phyloP scores from a whole-genome alignment of 1,140 invertebrate species.

The Antheraea pernyi region DNA sequence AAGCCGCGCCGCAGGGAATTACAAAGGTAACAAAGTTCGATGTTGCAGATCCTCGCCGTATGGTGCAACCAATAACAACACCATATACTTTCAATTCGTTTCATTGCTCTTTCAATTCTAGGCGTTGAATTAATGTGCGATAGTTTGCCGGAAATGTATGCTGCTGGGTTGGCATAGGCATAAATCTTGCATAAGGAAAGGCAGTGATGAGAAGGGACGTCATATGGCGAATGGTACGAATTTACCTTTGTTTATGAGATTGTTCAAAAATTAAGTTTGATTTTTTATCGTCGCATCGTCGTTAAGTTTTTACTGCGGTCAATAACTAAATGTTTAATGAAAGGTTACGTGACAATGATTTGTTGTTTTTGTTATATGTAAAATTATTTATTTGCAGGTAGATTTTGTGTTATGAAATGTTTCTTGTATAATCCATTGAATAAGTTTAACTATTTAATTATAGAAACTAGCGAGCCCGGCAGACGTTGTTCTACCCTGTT shows the following conservation, averaged over 20 bases:
- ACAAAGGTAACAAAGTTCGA: slow-evolving; percentile 48
- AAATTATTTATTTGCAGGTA: slow-evolving; percentile 1
- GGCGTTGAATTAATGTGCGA: neutral
- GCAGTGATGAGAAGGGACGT: slow-evolving; percentile 48
- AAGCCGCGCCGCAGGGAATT: slow-evolving; percentile 39
- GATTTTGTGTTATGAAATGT: neutral
- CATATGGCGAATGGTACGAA: slow-evolving; percentile 68
- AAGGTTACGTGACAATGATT: slow-evolving; percentile 27
- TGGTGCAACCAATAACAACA: slow-evolving; percentile 43
- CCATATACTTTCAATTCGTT: slow-evolving; percentile 31
- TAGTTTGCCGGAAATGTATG: slow-evolving; percentile 30
- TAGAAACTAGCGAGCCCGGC: no score
- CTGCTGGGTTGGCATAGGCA: neutral
- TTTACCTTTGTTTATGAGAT: slow-evolving; percentile 64
- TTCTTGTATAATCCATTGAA: neutral
- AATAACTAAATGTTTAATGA: slow-evolving; percentile 24
- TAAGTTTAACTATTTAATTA: no score
- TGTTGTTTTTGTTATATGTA: slow-evolving; percentile 10
- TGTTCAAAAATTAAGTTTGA: slow-evolving; percentile 50
- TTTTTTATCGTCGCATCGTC: slow-evolving; percentile 48
- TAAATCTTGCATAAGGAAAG: slow-evolving; percentile 48
- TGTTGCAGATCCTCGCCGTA: slow-evolving; percentile 51
- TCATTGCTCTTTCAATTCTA: slow-evolving; percentile 34
- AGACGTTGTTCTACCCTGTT: no score
- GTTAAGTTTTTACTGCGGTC: neutral